Percentiles rank a stretch among this genome's conserved stretches.
These are phyloP conservation scores for Centropristis striata DNA, from an alignment of 2,113 vertebrate species.

Conservation along the genomic window DNA sequence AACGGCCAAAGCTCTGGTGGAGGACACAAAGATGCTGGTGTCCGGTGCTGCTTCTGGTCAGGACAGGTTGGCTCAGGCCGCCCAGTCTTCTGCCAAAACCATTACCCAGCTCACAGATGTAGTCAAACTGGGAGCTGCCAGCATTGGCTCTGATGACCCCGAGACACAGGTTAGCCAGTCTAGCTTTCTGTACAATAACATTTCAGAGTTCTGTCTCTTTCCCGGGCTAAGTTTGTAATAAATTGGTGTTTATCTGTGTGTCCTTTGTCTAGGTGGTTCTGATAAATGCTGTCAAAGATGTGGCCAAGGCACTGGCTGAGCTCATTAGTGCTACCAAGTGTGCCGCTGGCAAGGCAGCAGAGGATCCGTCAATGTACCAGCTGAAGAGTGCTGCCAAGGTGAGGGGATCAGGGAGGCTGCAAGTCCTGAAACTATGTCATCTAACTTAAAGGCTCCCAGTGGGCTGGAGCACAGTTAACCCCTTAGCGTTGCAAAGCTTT, in stretches of 20 bases:
- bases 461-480: not conserved
- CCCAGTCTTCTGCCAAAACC: conserved; percentile 96
- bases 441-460: conserved; percentile 14
- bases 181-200: not conserved
- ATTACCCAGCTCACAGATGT: conserved; percentile 99
- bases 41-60: conserved; percentile 96
- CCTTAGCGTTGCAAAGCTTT: too few relatives aligned
- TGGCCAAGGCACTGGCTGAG: conserved; percentile 97
- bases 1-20: conserved; percentile 97
- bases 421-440: not conserved
- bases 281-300: conserved; percentile 99
- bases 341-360: conserved; percentile 95
- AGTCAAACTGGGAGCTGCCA: conserved; percentile 96
- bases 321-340: conserved; percentile 98
- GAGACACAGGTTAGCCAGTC: conserved; percentile 92
- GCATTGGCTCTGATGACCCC: conserved; percentile 94
- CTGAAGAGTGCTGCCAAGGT: conserved; percentile 99
- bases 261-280: conserved; percentile 90
- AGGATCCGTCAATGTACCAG: conserved; percentile 99
- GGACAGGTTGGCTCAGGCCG: conserved; percentile 95
- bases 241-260: conserved; percentile 1
- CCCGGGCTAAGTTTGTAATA: not conserved
- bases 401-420: conserved; percentile 29
- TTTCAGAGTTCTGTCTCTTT: conserved; percentile 15
- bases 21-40: conserved; percentile 97